phyloP scores from a whole-genome alignment of 2,797 vertebrate species.

The Schizopygopsis malacanthus region DNA sequence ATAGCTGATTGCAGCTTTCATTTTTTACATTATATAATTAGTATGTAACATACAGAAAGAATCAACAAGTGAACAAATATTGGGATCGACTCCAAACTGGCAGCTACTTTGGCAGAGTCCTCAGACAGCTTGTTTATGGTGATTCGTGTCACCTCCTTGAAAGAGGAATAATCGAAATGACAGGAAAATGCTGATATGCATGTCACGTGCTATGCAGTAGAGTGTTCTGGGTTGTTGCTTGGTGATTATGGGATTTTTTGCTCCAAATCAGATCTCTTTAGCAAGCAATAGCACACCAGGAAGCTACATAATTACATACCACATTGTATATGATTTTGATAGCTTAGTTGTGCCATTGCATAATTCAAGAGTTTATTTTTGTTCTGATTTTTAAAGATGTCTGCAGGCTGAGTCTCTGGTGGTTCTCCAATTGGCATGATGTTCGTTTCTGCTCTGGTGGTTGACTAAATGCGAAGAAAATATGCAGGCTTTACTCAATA shows the following conservation, averaged over 20 bases:
- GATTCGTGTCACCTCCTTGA: not conserved
- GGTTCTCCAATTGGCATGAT: not conserved
- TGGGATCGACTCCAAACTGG: not conserved
- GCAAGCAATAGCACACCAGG: not conserved
- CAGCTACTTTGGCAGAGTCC: not conserved
- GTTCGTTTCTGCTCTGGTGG: conserved; percentile 42
- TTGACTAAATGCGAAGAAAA: conserved; percentile 54
- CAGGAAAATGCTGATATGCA: not conserved
- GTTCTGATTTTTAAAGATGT: conserved; percentile 23
- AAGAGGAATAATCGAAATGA: not conserved
- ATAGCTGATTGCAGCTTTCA: too few species aligned
- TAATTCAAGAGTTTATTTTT: conserved; percentile 8
- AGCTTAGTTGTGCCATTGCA: not conserved
- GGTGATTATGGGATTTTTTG: not conserved
- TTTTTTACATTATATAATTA: not conserved
- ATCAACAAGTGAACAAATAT: not conserved
- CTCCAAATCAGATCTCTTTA: not conserved
- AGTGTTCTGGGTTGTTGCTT: not conserved
- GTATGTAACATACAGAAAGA: not conserved
- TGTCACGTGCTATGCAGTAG: not conserved
- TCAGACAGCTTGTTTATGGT: conserved; percentile 1
- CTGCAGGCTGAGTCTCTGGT: not conserved
- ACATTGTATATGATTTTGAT: not conserved
- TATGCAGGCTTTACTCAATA: conserved; percentile 47
- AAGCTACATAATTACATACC: not conserved